A percentile compares a stretch with the other conserved stretches of the same genome.
Evolutionary conservation across 1,140 invertebrate genomes (phyloP).

Genomic region (Tribolium castaneum): DNA sequence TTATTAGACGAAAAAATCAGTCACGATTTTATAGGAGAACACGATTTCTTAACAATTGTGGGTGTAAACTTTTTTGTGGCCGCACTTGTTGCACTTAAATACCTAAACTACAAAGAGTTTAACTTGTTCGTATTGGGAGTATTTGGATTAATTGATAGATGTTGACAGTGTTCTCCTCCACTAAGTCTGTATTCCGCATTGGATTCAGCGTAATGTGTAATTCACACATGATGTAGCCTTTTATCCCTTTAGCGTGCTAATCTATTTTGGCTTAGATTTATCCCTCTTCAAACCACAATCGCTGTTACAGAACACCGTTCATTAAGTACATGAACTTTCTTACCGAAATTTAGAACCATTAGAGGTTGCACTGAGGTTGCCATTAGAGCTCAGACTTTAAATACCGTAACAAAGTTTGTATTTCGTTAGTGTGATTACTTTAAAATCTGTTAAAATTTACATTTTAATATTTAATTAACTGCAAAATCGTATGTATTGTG

Average conservation of each 20-base stretch:
- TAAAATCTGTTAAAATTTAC: too few species aligned
- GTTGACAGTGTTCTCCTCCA: conserved; percentile 11
- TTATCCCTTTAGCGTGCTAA: conserved; percentile 34
- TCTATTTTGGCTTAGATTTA: conserved; percentile 41
- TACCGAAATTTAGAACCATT: conserved; percentile 1
- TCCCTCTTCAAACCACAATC: conserved; percentile 38
- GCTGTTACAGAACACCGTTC: conserved; percentile 19
- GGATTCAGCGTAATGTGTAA: conserved; percentile 34
- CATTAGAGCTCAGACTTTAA: background rate
- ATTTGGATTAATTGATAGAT: conserved; percentile 27
- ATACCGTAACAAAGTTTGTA: too few species aligned
- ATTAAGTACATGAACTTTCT: conserved; percentile 13
- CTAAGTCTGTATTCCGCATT: conserved; percentile 29
- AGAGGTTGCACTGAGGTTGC: background rate
- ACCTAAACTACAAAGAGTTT: background rate
- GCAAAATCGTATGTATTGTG: too few species aligned
- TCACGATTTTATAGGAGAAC: too few species aligned
- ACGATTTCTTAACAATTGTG: too few species aligned
- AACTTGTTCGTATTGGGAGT: background rate
- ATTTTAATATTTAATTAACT: too few species aligned
- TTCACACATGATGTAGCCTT: conserved; percentile 34
- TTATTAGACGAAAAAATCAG: too few species aligned
- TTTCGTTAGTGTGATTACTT: too few species aligned
- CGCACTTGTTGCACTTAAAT: too few species aligned
- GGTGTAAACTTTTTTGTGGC: too few species aligned